phyloP scores from a whole-genome alignment of 2,888 invertebrate species.

The Ochropacha duplaris region DNA sequence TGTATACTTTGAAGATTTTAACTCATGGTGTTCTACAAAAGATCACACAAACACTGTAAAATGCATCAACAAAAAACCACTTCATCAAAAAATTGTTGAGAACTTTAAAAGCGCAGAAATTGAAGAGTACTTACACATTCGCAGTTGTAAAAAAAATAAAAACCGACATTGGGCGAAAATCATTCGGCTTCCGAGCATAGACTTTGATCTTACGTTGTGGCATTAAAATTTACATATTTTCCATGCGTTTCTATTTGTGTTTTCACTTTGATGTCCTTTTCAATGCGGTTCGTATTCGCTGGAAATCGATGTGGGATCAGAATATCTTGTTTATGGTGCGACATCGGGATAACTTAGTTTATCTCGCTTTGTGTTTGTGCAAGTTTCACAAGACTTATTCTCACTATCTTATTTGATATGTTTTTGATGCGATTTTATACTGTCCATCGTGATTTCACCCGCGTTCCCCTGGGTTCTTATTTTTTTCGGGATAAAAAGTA shows the following conservation, averaged over 20 bases:
- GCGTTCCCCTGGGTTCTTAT: too few species aligned
- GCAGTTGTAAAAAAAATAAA: conserved; percentile 36
- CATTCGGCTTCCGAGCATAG: conserved; percentile 38
- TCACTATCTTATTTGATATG: too few species aligned
- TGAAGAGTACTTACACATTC: conserved; percentile 40
- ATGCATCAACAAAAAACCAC: conserved; percentile 18
- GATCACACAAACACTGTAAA: conserved; percentile 10
- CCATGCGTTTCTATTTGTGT: conserved; percentile 61
- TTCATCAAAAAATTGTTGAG: conserved; percentile 32
- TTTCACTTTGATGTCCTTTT: conserved; percentile 73
- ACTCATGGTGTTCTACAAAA: background rate
- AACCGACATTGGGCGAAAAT: conserved; percentile 47
- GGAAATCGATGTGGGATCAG: conserved; percentile 43
- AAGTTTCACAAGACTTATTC: background rate
- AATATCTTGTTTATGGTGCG: conserved; percentile 29
- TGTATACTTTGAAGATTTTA: background rate
- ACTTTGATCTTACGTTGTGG: conserved; percentile 72
- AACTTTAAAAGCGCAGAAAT: conserved; percentile 39
- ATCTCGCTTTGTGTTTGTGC: conserved; percentile 20
- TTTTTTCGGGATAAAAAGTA: too few species aligned
- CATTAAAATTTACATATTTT: conserved; percentile 80
- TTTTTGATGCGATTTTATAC: too few species aligned
- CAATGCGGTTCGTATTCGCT: conserved; percentile 49
- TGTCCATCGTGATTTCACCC: too few species aligned
- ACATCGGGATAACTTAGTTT: conserved; percentile 26